A percentile compares a stretch with the other conserved stretches of the same genome.
phyloP scores from a whole-genome alignment of 2,888 invertebrate species.

The Pyrgus malvae region DNA sequence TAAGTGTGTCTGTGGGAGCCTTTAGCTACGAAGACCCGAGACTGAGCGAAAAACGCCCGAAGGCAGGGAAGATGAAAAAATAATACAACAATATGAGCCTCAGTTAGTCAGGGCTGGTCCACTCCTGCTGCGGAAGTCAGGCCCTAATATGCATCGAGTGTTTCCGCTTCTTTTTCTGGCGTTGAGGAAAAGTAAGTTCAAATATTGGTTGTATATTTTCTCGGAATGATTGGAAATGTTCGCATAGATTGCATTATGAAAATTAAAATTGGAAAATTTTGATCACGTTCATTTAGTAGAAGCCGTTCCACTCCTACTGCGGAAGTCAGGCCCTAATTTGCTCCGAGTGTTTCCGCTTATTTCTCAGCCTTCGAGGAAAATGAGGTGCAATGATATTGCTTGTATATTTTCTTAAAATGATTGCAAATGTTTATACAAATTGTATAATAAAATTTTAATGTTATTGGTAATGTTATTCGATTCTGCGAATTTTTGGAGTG shows the following conservation, averaged over 20 bases:
- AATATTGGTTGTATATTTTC: neutral
- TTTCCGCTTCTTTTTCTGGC: constrained; percentile 61
- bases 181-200: constrained; percentile 40
- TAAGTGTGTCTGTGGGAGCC: too few relatives aligned
- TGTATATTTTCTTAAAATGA: neutral
- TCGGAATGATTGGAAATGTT: neutral
- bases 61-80: constrained; percentile 48
- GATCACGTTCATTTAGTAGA: constrained; percentile 64
- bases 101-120: constrained; percentile 65
- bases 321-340: constrained; percentile 68
- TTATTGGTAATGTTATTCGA: too few relatives aligned
- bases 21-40: constrained; percentile 7
- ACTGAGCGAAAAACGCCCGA: constrained; percentile 46
- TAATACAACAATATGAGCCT: constrained; percentile 69
- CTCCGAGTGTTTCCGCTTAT: constrained; percentile 62
- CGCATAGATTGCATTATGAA: too few relatives aligned
- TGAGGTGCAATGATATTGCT: constrained; percentile 11
- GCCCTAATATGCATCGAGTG: constrained; percentile 70
- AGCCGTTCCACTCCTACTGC: constrained; percentile 69
- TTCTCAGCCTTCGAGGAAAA: constrained; percentile 51
- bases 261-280: too few relatives aligned
- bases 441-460: too few relatives aligned
- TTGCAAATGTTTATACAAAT: too few relatives aligned
- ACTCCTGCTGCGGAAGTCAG: constrained; percentile 63
- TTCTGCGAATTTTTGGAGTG: too few relatives aligned